A percentile compares a stretch with the other conserved stretches of the same genome.
These are phyloP conservation scores for Tetranychus truncatus DNA, from an alignment of 2,888 invertebrate genomes.

Conservation along the genomic window DNA sequence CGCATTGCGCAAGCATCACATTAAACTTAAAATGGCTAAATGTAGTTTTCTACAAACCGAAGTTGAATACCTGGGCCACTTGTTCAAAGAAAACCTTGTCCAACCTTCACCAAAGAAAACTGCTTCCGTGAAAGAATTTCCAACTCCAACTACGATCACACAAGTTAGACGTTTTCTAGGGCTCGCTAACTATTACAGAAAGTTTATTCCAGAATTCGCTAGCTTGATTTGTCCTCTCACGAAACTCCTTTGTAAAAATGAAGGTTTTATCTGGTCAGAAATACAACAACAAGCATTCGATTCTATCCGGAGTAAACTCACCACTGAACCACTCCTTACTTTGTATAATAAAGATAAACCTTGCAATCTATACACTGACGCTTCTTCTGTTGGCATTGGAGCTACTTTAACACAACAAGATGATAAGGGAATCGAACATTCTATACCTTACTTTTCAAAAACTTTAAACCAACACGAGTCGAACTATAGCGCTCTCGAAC, in stretches of 20 bases:
- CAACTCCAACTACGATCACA: slow-evolving; percentile 13
- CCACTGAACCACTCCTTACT: not conserved
- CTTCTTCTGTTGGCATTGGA: not conserved
- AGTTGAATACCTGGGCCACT: slow-evolving; percentile 13
- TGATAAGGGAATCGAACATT: not conserved
- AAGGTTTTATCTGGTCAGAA: slow-evolving; percentile 11
- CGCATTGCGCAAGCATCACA: not conserved
- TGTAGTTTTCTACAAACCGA: slow-evolving; percentile 4
- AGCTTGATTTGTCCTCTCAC: slow-evolving; percentile 11
- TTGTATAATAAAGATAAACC: slow-evolving; percentile 3
- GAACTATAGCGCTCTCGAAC: slow-evolving; percentile 12
- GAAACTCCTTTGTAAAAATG: slow-evolving; percentile 6
- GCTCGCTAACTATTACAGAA: slow-evolving; percentile 24
- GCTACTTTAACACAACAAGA: not conserved
- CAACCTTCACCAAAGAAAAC: slow-evolving; percentile 9
- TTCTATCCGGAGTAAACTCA: slow-evolving; percentile 10
- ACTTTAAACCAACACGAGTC: not conserved
- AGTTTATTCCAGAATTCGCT: slow-evolving; percentile 20
- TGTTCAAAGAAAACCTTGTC: not conserved
- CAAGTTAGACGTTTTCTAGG: slow-evolving; percentile 17
- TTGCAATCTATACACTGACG: slow-evolving; percentile 13
- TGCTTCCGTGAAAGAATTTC: slow-evolving; percentile 4
- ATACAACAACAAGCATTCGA: slow-evolving; percentile 16
- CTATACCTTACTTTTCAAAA: not conserved
- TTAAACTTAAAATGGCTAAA: slow-evolving; percentile 12